These are phyloP conservation scores for Alloscopus bannaensis DNA, from an alignment of 2,888 invertebrate genomes.

Conservation along the genomic window DNA sequence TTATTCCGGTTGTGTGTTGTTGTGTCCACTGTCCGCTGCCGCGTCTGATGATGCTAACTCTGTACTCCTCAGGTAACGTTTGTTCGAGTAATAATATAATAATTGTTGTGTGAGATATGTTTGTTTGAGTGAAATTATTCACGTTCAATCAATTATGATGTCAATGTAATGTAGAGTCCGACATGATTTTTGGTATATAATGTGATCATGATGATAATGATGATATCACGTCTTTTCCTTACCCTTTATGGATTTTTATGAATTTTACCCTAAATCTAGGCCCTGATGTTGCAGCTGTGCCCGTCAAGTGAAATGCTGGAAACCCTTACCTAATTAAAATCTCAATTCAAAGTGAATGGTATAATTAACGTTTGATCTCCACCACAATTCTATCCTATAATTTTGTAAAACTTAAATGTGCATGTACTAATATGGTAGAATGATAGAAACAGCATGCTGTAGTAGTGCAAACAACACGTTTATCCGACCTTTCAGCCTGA, in stretches of 20 bases:
- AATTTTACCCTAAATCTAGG: conserved; percentile 31
- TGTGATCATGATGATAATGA: too few relatives aligned
- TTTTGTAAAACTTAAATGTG: conserved; percentile 3
- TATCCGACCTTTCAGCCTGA: conserved; percentile 40
- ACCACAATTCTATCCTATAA: not conserved
- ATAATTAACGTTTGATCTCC: conserved; percentile 5
- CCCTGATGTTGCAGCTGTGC: conserved; percentile 34
- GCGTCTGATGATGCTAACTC: conserved; percentile 5
- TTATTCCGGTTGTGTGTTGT: too few relatives aligned
- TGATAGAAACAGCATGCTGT: too few relatives aligned
- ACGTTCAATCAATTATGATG: too few relatives aligned
- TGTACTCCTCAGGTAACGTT: not conserved
- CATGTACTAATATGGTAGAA: not conserved
- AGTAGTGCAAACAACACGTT: too few relatives aligned
- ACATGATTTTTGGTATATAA: too few relatives aligned
- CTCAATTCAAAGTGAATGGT: conserved; percentile 50
- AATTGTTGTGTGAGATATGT: too few relatives aligned
- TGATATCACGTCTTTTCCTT: too few relatives aligned
- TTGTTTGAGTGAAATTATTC: too few relatives aligned
- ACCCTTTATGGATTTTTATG: too few relatives aligned
- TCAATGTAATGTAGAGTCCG: too few relatives aligned
- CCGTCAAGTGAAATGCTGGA: conserved; percentile 48
- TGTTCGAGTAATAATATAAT: too few relatives aligned
- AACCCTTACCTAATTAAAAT: conserved; percentile 27
- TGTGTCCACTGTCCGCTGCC: not conserved